Percentiles rank a stretch among this genome's conserved stretches.
Conservation (phyloP, 2,888 invertebrate genomes). For the Gisinianus flammeolus region DNA sequence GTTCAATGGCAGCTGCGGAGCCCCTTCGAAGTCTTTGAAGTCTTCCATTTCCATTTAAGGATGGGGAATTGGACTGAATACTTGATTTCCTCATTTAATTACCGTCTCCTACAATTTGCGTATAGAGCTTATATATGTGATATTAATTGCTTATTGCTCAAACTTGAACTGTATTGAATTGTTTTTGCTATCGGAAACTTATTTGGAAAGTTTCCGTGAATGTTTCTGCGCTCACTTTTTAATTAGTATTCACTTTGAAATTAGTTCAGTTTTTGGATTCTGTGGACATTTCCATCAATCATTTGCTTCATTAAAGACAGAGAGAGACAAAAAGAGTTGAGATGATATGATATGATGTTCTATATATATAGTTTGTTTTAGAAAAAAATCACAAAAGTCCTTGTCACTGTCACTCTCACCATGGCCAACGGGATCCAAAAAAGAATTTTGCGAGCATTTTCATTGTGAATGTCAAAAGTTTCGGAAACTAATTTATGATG, state of each 20-base stretch:
- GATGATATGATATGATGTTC: too few relatives aligned
- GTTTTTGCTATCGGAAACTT: neutral
- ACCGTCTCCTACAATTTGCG: neutral
- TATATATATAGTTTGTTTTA: too few relatives aligned
- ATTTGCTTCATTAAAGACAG: too few relatives aligned
- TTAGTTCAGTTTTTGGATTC: too few relatives aligned
- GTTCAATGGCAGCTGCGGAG: slow-evolving; percentile 32
- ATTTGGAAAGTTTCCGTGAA: neutral
- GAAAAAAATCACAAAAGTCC: too few relatives aligned
- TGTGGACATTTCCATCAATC: too few relatives aligned
- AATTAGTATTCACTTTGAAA: too few relatives aligned
- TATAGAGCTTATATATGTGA: neutral
- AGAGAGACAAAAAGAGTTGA: too few relatives aligned
- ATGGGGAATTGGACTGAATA: neutral
- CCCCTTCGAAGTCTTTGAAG: slow-evolving; percentile 23
- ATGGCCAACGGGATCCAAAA: slow-evolving; percentile 31
- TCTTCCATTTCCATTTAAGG: neutral
- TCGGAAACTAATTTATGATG: too few relatives aligned
- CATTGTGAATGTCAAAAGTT: too few relatives aligned
- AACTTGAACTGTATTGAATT: neutral
- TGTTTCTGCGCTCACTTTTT: neutral
- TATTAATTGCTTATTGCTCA: neutral
- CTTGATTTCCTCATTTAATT: neutral
- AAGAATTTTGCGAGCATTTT: slow-evolving; percentile 7
- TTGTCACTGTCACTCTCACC: slow-evolving; percentile 21